Base-by-base conservation (phyloP, 2,797 vertebrate genomes). In the Austrolebias charrua region DNA sequence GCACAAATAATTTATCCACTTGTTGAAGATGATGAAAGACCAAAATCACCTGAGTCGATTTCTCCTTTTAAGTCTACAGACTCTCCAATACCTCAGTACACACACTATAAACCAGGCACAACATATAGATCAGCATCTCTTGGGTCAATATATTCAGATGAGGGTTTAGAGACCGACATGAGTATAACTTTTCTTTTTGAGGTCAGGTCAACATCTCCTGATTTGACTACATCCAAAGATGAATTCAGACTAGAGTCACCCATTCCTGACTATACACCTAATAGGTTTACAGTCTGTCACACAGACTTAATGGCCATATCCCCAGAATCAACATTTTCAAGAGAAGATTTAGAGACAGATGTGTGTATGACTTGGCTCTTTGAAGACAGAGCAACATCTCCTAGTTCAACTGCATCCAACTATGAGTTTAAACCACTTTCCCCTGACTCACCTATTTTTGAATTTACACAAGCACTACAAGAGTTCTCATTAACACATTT, bases 371-470 rank as follows among this genome's bases (percentile, higher is more conserved):
- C 63, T 0, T 77, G 78, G 67, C 47, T 76, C 59, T 76, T 73
- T 57, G 80, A 84, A 2, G 14, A 82, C 10, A 83, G 86, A 65
- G 65, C 77, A 20, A 31, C 0, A 38, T 85, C 87, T 55, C 77
- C 76, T 31, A 79, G 68, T 69, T 85, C 84, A 64, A 0, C 9
- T 29, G 6, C 33, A 50, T 81, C 57, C 11, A 28, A 35, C 28
- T 45, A 24, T 24, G 24, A 24, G 24, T 24, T 24, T 24, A 24
- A 66, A 38, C 50, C 79, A 44, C 69, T 85, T 60, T 81, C 82
- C 0, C 78, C 84, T 43, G 86, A 86, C 24, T 89, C 85, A 16
- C 84, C 85, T 0, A 56, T 82, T 56, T 73, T 80, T 46, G 45
- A 69, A 4, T 81, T 78, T 55, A 40, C 33, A 55, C 66, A 46